These are phyloP conservation scores for Halichondria panicea DNA, from an alignment of 37 sponge, comb jelly and placozoan genomes.

Conservation along the genomic window DNA sequence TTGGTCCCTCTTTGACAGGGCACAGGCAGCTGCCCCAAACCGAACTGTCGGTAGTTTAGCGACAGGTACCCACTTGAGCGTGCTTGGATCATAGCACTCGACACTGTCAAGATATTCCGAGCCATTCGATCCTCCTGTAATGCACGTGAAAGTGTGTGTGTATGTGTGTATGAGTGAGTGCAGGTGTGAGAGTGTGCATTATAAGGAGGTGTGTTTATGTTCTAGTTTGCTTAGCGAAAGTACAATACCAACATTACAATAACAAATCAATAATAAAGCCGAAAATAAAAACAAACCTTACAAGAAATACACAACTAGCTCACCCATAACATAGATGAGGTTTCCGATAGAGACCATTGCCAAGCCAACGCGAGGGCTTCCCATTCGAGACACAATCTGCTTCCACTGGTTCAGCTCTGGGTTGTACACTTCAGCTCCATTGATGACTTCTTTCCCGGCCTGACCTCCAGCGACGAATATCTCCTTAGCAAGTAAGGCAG, in stretches of 20 bases:
- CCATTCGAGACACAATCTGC: constrained; percentile 49
- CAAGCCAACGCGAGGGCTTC: constrained; percentile 49
- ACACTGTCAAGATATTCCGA: constrained; percentile 68
- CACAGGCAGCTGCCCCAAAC: constrained; percentile 75
- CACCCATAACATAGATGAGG: constrained; percentile 80
- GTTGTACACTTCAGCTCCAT: constrained; percentile 64
- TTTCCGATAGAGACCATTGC: constrained; percentile 67
- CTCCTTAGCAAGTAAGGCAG: constrained; percentile 66
- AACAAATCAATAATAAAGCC: too few relatives aligned
- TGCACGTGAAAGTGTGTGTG: too few relatives aligned
- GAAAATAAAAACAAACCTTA: too few relatives aligned
- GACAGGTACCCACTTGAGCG: constrained; percentile 54
- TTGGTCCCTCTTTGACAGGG: constrained; percentile 55
- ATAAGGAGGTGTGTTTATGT: too few relatives aligned
- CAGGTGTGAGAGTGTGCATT: neutral
- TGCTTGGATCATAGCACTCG: constrained; percentile 78
- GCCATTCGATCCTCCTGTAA: constrained; percentile 80
- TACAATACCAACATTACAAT: too few relatives aligned
- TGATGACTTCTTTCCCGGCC: constrained; percentile 56
- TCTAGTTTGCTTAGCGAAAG: too few relatives aligned
- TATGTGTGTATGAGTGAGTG: too few relatives aligned
- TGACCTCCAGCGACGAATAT: constrained; percentile 83
- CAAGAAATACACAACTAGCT: too few relatives aligned
- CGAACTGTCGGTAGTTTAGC: constrained; percentile 56
- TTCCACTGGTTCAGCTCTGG: constrained; percentile 72